phyloP scores from a whole-genome alignment of 2,888 invertebrate genomes.

The Stenolophus ochropezus region DNA sequence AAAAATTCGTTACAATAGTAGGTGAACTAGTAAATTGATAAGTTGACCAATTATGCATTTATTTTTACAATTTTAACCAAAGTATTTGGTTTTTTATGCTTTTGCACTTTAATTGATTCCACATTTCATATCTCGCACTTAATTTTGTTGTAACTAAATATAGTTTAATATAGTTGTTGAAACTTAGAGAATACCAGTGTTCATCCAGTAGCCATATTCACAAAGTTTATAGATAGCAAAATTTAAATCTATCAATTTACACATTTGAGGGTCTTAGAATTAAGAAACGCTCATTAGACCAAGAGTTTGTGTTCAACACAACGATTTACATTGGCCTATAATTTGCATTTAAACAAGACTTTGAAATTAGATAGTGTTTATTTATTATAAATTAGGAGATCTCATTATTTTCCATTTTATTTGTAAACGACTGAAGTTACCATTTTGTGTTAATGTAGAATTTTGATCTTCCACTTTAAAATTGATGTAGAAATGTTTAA shows the following conservation, averaged over 20 bases:
- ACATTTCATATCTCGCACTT: neutral
- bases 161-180: constrained; percentile 34
- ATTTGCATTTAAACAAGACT: constrained; percentile 8
- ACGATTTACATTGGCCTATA: constrained; percentile 49
- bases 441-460: constrained; percentile 41
- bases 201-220: constrained; percentile 12
- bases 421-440: constrained; percentile 45
- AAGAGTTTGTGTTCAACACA: constrained; percentile 53
- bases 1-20: no score
- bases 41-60: no score
- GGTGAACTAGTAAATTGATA: no score
- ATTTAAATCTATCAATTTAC: constrained; percentile 37
- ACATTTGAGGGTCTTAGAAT: constrained; percentile 32
- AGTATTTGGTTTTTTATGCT: constrained; percentile 34
- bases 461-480: constrained; percentile 52
- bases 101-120: constrained; percentile 30
- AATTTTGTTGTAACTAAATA: constrained; percentile 20
- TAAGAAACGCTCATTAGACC: constrained; percentile 42
- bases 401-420: constrained; percentile 39
- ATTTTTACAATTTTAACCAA: neutral
- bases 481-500: constrained; percentile 41
- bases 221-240: constrained; percentile 20
- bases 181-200: constrained; percentile 31
- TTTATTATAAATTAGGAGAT: constrained; percentile 25
- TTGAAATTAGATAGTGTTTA: neutral